A percentile compares a stretch with the other conserved stretches of the same genome.
Conservation (phyloP, 2,888 invertebrate genomes). For the Athetis lepigone region DNA sequence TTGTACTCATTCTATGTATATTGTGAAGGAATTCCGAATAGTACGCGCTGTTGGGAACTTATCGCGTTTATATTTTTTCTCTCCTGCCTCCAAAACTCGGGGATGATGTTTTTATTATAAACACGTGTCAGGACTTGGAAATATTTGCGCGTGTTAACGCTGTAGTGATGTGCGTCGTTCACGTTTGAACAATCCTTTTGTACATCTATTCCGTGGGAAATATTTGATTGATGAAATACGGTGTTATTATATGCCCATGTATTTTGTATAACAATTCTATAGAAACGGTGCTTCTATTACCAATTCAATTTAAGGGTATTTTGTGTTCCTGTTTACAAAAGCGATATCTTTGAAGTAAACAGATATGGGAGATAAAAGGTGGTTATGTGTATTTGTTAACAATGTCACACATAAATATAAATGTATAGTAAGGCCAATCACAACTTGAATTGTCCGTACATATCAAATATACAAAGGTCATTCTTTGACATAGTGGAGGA, state of each 20-base stretch:
- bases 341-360: conserved; percentile 6
- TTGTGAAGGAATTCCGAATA: conserved; percentile 74
- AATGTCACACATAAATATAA: background rate
- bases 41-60: conserved; percentile 82
- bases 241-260: conserved; percentile 51
- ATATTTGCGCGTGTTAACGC: conserved; percentile 83
- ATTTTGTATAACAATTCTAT: conserved; percentile 45
- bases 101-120: conserved; percentile 89
- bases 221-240: conserved; percentile 71
- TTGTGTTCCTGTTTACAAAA: conserved; percentile 21
- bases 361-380: background rate
- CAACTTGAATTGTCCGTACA: too few relatives aligned
- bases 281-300: conserved; percentile 29
- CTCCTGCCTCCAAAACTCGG: conserved; percentile 60
- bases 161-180: conserved; percentile 77
- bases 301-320: conserved; percentile 11
- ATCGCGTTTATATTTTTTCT: conserved; percentile 77
- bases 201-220: conserved; percentile 60
- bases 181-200: conserved; percentile 76
- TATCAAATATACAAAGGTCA: too few relatives aligned
- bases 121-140: conserved; percentile 82
- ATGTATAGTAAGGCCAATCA: too few relatives aligned
- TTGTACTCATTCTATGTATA: conserved; percentile 80
- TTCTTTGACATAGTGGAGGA: background rate
- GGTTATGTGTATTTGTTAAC: conserved; percentile 12